Evolutionary conservation across 2,113 vertebrate genomes (phyloP).

Genomic region (Oncorhynchus nerka): DNA sequence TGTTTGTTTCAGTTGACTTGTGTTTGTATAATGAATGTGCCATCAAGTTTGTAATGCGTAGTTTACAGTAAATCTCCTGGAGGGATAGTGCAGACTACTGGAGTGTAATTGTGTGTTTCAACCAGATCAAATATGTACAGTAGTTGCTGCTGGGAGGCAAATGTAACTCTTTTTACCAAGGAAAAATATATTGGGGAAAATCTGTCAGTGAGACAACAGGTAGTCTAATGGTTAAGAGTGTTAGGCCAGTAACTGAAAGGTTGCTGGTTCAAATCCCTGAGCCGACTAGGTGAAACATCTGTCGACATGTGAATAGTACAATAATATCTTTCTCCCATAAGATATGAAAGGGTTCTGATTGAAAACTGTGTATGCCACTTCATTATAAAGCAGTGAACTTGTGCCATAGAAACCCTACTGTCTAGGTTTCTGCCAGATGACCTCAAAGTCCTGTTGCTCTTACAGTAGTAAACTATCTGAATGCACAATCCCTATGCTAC

Average conservation of each 20-base stretch:
- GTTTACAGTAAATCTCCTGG: background rate
- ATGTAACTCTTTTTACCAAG: background rate
- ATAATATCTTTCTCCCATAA: background rate
- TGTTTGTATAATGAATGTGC: background rate
- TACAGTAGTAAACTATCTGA: too few relatives aligned
- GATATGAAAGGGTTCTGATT: background rate
- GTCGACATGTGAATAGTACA: background rate
- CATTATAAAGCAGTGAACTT: background rate
- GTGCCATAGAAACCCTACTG: background rate
- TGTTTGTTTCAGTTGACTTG: slow-evolving; percentile 7
- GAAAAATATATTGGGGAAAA: background rate
- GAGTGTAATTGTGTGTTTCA: background rate
- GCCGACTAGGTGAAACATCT: too few relatives aligned
- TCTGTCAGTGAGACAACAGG: background rate
- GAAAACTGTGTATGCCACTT: background rate
- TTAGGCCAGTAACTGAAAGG: too few relatives aligned
- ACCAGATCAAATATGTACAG: background rate
- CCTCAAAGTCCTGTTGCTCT: background rate
- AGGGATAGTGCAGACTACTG: background rate
- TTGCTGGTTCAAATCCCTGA: too few relatives aligned
- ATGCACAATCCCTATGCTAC: too few relatives aligned
- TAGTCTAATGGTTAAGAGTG: too few relatives aligned
- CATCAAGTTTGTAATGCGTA: background rate
- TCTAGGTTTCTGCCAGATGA: background rate
- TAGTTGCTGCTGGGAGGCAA: background rate